Evolutionary conservation across 2,888 invertebrate species (phyloP), one percentile per base, ranked within the genome.

Genomic region (Rutpela maculata): DNA sequence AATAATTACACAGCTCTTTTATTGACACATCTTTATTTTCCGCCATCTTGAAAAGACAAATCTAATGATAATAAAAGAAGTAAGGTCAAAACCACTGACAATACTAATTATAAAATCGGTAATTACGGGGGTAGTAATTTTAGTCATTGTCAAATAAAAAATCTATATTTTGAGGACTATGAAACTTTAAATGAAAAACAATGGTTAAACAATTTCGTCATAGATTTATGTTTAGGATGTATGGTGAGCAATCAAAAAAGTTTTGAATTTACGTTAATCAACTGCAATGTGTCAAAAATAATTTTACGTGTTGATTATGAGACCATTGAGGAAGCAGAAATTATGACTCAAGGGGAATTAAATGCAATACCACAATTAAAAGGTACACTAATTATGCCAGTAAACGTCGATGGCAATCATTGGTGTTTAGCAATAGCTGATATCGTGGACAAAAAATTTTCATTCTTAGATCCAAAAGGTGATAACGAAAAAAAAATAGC

Each of bases 201-300:
- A 22, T 66, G 66, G 66, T 22, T 66, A 17, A 66, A 43, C 50
- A 66, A 66, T 66, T n/a, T 66, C 38, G 19, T 66, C 19, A 66
- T 66, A 65, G 65, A 65, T 65, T 38, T 38, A 65, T 65, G 65
- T 38, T 12, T 63, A 63, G 63, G 63, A n/a, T 65, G 65, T 11
- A 65, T 65, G 38, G 15, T 15, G 17, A 50, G 17, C 6, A 50
- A 66, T 18, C 43, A 10, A 50, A 66, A 66, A n/a, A n/a, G n/a
- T n/a, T n/a, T n/a, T 18, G 22, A 66, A 15, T 66, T 18, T 50
- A 66, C 12, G 12, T 12, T 50, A 66, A 18, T 65, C 9, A 65
- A 66, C 15, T 66, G 66, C 12, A 66, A 50, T 12, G 38, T 65
- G 10, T 65, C 65, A 17, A 31, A 65, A 31, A n/a, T 65, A 18